phyloP scores from a whole-genome alignment of 2,113 vertebrate genomes.

The Chamaetylas fuelleborni region DNA sequence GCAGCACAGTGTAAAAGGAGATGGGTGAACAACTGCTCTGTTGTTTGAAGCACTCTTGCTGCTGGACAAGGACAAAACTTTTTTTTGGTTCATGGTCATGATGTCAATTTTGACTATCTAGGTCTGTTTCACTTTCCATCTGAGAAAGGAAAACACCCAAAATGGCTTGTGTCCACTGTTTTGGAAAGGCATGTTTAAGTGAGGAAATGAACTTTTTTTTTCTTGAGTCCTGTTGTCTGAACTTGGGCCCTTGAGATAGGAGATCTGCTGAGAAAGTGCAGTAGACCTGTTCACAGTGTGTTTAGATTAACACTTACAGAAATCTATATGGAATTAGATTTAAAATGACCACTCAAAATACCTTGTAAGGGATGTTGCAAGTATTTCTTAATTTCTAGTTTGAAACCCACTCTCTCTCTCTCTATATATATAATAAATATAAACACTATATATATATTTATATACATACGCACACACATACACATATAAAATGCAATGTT shows the following conservation, averaged over 20 bases:
- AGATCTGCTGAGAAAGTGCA: not conserved
- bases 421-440: no score
- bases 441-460: no score
- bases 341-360: not conserved
- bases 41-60: not conserved
- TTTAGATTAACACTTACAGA: not conserved
- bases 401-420: not conserved
- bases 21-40: not conserved
- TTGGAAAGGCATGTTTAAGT: not conserved
- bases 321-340: not conserved
- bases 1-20: not conserved
- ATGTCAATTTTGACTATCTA: not conserved
- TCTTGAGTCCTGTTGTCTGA: not conserved
- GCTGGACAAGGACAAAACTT: not conserved
- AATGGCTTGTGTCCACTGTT: not conserved
- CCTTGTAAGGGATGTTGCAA: not conserved
- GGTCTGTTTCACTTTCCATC: not conserved
- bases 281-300: not conserved
- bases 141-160: not conserved
- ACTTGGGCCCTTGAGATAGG: accelerated
- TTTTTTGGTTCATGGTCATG: not conserved
- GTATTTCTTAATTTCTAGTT: not conserved
- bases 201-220: not conserved
- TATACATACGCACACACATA: accelerated
- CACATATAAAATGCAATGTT: not conserved